phyloP scores from a whole-genome alignment of 2,797 vertebrate genomes.

The Trichosurus vulpecula region DNA sequence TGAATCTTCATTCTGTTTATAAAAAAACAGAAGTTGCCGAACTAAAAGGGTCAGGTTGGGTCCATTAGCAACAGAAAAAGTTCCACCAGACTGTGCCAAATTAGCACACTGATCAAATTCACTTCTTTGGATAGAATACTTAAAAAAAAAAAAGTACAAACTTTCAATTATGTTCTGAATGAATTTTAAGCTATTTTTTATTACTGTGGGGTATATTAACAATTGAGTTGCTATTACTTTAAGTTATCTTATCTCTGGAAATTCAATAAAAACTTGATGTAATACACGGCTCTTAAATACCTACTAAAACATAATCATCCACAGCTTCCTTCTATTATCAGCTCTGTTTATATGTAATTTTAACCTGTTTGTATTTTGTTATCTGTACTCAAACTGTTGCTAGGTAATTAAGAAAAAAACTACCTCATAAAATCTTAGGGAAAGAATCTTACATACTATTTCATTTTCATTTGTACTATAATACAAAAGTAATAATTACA shows the following conservation, averaged over 20 bases:
- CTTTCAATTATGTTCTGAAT: neutral
- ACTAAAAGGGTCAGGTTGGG: slow-evolving; percentile 90
- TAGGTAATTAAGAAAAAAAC: neutral
- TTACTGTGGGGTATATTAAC: neutral
- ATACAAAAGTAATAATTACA: neutral
- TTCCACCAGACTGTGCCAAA: slow-evolving; percentile 86
- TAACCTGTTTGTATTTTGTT: neutral
- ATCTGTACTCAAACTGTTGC: neutral
- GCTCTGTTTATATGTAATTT: neutral
- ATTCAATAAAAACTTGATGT: neutral
- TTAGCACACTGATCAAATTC: slow-evolving; percentile 90
- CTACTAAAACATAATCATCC: neutral
- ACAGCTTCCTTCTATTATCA: too few species aligned
- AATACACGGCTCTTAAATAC: accelerated
- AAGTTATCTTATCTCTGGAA: accelerated
- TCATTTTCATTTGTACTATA: neutral
- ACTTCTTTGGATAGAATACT: slow-evolving; percentile 94
- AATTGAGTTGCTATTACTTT: accelerated
- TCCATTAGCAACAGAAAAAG: slow-evolving; percentile 84
- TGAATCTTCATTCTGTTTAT: slow-evolving; percentile 93
- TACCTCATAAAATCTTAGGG: neutral
- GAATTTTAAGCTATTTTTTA: neutral
- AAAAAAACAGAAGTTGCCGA: slow-evolving; percentile 97
- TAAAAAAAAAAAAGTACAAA: slow-evolving; percentile 48
- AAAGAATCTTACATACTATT: neutral